Percentiles rank a stretch among this genome's conserved stretches.
These are phyloP conservation scores for Poecilia picta DNA, from an alignment of 2,797 vertebrate genomes.

Conservation along the genomic window DNA sequence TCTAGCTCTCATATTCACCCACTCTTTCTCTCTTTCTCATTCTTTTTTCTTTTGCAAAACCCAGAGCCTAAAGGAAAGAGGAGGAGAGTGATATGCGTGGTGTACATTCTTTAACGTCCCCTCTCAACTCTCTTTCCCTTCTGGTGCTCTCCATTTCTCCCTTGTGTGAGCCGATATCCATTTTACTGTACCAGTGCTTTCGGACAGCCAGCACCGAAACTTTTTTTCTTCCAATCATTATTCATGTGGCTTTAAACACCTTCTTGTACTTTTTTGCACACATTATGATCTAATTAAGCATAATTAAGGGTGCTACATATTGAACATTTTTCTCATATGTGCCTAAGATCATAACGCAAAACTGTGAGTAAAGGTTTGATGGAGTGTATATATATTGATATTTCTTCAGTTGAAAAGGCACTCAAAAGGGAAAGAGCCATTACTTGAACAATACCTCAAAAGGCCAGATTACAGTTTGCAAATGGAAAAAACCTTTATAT, in stretches of 20 bases:
- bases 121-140: constrained; percentile 49
- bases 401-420: neutral
- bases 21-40: constrained; percentile 40
- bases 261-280: constrained; percentile 9
- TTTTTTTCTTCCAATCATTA: constrained; percentile 24
- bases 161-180: constrained; percentile 43
- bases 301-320: constrained; percentile 38
- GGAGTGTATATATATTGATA: neutral
- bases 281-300: constrained; percentile 14
- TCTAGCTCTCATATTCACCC: constrained; percentile 45
- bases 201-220: constrained; percentile 25
- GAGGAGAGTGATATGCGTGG: constrained; percentile 51
- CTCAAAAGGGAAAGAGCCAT: neutral
- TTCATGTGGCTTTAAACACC: neutral
- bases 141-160: constrained; percentile 48
- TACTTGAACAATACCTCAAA: neutral
- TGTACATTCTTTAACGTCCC: constrained; percentile 54
- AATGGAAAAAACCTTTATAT: neutral
- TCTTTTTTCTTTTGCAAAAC: constrained; percentile 47
- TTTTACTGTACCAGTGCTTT: constrained; percentile 54
- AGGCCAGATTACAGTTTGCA: neutral
- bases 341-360: neutral
- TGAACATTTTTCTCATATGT: neutral
- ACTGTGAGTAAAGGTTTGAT: neutral
- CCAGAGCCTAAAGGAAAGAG: constrained; percentile 50